Base-by-base conservation (phyloP, 1,140 invertebrate species). In the Drosophila athabasca region DNA sequence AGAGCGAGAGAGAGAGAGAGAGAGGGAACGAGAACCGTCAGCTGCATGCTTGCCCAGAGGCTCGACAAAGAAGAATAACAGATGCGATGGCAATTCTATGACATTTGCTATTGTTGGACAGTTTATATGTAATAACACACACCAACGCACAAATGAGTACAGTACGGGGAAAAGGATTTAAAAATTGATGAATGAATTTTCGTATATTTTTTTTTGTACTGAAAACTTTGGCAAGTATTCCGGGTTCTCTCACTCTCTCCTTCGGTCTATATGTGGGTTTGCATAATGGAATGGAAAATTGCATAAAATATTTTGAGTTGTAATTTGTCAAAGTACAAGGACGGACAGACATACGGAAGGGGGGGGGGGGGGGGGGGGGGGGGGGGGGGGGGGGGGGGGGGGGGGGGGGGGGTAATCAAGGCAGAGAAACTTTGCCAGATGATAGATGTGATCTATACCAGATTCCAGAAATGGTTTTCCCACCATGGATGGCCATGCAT, bases 141-240 rank as follows among this genome's bases (percentile, higher is more conserved):
- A 70, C 54, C 48, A 45, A 31, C 17, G 17, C 64, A 59, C 49
- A 43, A 52, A 58, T 45, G 61, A 29, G 29, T 35, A 49, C 29
- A 19, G 53, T 44, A 43, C 41, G 24, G 24, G 55, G 5, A 41
- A 68, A 62, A 41, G 57, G 55, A 45, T 73, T 85, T 68, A 85
- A 85, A 85, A 74, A 85, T 84, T 85, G 74, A 84, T 84, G 68
- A 84, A 83, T 84, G 79, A 79, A 79, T 71, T 79, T 62, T 78
- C 58, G 55, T 69, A 60, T 62, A 69, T 57, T 64, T 71, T 71
- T 71, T 71, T 71, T 19, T 43, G 46, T 52, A 44, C 44, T 19
- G 17, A 57, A n/a, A 31, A 7, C 15, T 15, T 51, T 39, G 35
- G 11, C 35, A 39, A 39, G 11, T 39, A 13, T 39, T 39, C 35